Evolutionary conservation across 2,113 vertebrate genomes (phyloP).

Genomic region (Mustela nigripes): DNA sequence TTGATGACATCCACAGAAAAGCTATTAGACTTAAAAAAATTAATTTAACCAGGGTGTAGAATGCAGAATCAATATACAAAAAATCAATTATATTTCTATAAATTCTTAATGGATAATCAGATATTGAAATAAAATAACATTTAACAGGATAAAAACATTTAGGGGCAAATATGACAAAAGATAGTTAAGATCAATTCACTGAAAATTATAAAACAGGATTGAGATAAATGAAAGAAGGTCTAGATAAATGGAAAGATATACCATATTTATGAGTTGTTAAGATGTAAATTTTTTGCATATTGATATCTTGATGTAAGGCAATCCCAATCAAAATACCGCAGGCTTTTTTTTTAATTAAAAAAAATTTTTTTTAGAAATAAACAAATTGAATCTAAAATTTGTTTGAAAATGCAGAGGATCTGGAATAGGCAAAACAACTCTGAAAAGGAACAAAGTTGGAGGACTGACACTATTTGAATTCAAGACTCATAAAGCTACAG

Average conservation of each 20-base stretch:
- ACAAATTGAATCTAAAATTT: constrained; percentile 1
- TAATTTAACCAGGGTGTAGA: neutral
- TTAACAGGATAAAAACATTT: neutral
- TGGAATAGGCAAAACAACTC: neutral
- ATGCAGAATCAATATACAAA: neutral
- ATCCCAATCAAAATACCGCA: neutral
- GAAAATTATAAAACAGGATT: neutral
- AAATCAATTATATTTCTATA: neutral
- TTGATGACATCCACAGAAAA: neutral
- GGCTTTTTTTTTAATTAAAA: neutral
- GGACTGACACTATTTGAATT: neutral
- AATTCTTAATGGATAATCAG: neutral
- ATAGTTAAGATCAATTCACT: neutral
- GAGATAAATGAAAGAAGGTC: neutral
- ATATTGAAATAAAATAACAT: constrained; percentile 5
- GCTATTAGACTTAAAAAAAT: neutral
- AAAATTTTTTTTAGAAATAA: neutral
- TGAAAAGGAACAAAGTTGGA: neutral
- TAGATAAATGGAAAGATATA: neutral
- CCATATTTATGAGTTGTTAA: neutral
- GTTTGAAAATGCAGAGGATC: neutral
- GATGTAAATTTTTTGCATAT: neutral
- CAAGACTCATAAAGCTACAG: neutral
- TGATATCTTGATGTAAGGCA: neutral
- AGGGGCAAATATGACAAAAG: constrained; percentile 18